These are phyloP conservation scores for Conger conger DNA, from an alignment of 2,113 vertebrate species.

Conservation along the genomic window DNA sequence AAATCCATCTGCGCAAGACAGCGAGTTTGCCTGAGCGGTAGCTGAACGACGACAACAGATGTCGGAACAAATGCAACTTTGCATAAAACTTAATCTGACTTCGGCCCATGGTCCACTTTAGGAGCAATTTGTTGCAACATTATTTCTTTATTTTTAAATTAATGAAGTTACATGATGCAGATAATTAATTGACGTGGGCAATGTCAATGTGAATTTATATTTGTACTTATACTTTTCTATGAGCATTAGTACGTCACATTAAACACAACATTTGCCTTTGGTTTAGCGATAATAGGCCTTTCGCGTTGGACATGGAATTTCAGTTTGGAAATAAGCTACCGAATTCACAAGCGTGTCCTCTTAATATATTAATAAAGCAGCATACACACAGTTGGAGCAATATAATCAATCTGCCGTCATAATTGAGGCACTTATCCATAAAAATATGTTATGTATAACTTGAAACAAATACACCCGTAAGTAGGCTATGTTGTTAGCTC, in stretches of 20 bases:
- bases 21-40: constrained; percentile 6
- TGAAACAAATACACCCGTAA: constrained; percentile 23
- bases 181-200: too few species aligned
- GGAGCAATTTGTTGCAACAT: neutral
- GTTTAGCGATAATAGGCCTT: neutral
- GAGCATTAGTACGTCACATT: neutral
- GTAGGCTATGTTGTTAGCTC: neutral
- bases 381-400: neutral
- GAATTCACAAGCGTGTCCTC: neutral
- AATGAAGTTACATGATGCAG: neutral
- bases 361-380: constrained; percentile 12
- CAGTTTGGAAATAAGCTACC: neutral
- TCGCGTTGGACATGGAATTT: neutral
- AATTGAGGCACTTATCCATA: neutral
- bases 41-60: constrained; percentile 12
- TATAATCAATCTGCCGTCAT: neutral
- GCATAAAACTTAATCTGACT: neutral
- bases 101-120: neutral
- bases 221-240: neutral
- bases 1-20: constrained; percentile 29
- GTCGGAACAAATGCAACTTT: constrained; percentile 8
- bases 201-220: too few species aligned
- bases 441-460: neutral
- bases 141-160: neutral
- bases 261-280: neutral